Percentiles rank a stretch among this genome's conserved stretches.
These are phyloP conservation scores for Chelonus insularis DNA, from an alignment of 1,140 invertebrate genomes.

Conservation along the genomic window DNA sequence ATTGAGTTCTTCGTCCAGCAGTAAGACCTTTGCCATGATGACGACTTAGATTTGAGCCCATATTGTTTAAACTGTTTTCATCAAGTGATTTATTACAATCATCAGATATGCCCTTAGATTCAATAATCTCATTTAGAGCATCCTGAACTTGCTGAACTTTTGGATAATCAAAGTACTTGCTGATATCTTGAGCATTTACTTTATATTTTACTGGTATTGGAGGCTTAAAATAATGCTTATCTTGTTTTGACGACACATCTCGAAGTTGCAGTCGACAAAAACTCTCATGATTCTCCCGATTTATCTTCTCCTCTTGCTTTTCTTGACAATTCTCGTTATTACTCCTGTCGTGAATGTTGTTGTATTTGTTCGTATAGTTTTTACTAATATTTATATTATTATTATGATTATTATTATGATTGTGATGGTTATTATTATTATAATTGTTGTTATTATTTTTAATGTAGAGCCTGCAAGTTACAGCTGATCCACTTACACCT, in stretches of 20 bases:
- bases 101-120: no score
- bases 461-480: neutral
- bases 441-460: slow-evolving; percentile 3
- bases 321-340: neutral
- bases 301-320: neutral
- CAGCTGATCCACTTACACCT: neutral
- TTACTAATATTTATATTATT: no score
- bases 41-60: slow-evolving; percentile 76
- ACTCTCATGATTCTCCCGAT: slow-evolving; percentile 7
- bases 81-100: neutral
- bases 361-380: no score
- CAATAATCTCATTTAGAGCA: slow-evolving; percentile 5
- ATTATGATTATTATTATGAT: no score
- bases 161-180: slow-evolving; percentile 42
- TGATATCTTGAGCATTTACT: slow-evolving; percentile 42
- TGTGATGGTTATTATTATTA: neutral
- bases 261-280: slow-evolving; percentile 30
- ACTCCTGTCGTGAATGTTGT: neutral
- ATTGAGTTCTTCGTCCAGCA: slow-evolving; percentile 70
- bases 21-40: slow-evolving; percentile 70
- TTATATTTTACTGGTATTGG: slow-evolving; percentile 36
- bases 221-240: slow-evolving; percentile 4
- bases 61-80: slow-evolving; percentile 41
- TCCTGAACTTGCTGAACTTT: slow-evolving; percentile 47
- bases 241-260: no score